phyloP scores from a whole-genome alignment of 2,888 invertebrate genomes.

The Lasioglossum villosulum region DNA sequence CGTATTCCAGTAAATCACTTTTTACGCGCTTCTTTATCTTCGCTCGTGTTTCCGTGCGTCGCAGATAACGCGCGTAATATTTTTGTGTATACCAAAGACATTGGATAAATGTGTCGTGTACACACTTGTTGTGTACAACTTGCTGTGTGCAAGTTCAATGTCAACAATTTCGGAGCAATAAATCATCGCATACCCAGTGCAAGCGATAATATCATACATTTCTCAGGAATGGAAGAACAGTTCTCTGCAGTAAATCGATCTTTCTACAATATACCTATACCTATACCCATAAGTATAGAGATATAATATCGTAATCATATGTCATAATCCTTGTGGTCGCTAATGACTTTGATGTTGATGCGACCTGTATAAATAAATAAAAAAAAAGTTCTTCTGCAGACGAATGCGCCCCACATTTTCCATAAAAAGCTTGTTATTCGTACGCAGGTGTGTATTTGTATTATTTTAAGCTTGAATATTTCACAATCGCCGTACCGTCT shows the following conservation, averaged over 20 bases:
- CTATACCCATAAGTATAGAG: too few species aligned
- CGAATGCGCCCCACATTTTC: not conserved
- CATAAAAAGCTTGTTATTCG: not conserved
- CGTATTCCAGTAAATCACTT: not conserved
- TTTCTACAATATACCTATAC: too few species aligned
- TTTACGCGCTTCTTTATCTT: not conserved
- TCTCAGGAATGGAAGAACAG: not conserved
- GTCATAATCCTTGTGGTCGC: too few species aligned
- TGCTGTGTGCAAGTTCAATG: not conserved
- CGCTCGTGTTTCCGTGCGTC: not conserved
- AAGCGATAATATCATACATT: not conserved
- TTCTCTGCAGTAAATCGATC: too few species aligned
- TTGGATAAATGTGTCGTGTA: not conserved
- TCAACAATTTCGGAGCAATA: too few species aligned
- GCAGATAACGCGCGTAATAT: not conserved
- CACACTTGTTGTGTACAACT: too few species aligned
- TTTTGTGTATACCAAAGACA: not conserved
- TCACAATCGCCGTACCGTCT: not conserved
- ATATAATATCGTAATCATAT: too few species aligned
- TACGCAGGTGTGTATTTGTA: not conserved
- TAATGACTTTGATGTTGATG: too few species aligned
- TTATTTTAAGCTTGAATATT: not conserved
- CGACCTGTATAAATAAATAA: too few species aligned
- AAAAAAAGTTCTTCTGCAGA: too few species aligned
- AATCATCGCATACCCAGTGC: too few species aligned